These are phyloP conservation scores for Ophion costatus DNA, from an alignment of 2,888 invertebrate species.

Conservation along the genomic window DNA sequence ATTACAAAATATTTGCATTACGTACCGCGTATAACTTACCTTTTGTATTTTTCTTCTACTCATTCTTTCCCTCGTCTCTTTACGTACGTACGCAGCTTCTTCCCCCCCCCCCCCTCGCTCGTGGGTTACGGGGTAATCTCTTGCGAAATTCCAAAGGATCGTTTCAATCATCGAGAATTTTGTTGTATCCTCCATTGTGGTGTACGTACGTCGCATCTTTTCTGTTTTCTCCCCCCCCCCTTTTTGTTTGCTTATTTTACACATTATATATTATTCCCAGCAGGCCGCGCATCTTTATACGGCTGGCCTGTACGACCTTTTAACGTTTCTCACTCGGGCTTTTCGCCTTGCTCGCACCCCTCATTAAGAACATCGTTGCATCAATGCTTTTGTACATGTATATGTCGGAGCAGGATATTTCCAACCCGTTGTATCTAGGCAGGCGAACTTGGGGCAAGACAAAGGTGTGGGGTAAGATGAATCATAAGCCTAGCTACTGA, in stretches of 20 bases:
- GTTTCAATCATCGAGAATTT: constrained; percentile 62
- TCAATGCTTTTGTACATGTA: constrained; percentile 17
- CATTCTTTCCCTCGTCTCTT: constrained; percentile 29
- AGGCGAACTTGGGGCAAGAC: not conserved
- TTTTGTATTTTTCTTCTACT: constrained; percentile 29
- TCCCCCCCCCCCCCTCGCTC: constrained; percentile 7
- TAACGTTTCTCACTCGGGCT: constrained; percentile 57
- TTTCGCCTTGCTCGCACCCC: constrained; percentile 23
- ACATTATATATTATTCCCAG: constrained; percentile 54
- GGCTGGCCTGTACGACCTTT: constrained; percentile 55
- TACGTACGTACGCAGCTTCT: not conserved
- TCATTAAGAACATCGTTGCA: constrained; percentile 43
- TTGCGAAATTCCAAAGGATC: constrained; percentile 54
- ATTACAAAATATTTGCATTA: constrained; percentile 53
- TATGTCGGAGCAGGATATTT: constrained; percentile 4
- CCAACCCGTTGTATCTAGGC: constrained; percentile 43
- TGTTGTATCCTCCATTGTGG: constrained; percentile 48
- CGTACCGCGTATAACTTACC: constrained; percentile 23
- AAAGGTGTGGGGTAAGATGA: too few relatives aligned
- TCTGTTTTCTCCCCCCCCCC: not conserved
- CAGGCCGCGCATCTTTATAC: constrained; percentile 50
- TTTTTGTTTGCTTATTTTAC: constrained; percentile 21
- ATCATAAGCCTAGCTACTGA: too few relatives aligned
- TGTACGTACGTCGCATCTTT: constrained; percentile 9
- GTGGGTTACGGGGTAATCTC: constrained; percentile 20